A percentile compares a stretch with the other conserved stretches of the same genome.
phyloP scores from a whole-genome alignment of 1,140 invertebrate species.

The Drosophila albomicans region DNA sequence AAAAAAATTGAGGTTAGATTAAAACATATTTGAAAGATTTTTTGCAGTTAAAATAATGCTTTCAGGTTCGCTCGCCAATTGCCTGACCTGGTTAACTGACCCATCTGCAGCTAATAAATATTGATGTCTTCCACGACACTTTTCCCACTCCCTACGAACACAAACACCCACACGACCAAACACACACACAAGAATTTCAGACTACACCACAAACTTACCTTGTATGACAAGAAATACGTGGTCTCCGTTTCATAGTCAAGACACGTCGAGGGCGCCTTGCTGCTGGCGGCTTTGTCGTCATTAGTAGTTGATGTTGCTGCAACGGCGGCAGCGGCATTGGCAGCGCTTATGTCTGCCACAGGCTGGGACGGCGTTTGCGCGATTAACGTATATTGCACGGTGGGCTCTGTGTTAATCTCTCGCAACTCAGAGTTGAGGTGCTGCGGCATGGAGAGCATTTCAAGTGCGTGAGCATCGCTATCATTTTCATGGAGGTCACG shows the following conservation, averaged over 20 bases:
- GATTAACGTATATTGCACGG: constrained; percentile 78
- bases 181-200: constrained; percentile 20
- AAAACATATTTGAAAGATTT: no score
- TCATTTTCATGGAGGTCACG: constrained; percentile 67
- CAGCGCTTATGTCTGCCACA: no score
- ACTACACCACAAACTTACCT: constrained; percentile 86
- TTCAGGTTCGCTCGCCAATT: neutral
- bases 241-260: constrained; percentile 94
- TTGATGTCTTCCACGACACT: constrained; percentile 10
- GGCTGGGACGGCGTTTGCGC: constrained; percentile 47
- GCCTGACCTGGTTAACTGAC: constrained; percentile 1
- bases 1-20: no score
- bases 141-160: neutral
- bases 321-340: constrained; percentile 6
- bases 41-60: neutral
- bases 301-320: constrained; percentile 55
- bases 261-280: constrained; percentile 86
- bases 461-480: constrained; percentile 40
- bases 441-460: constrained; percentile 64
- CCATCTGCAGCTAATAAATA: constrained; percentile 4
- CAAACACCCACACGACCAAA: neutral
- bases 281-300: constrained; percentile 61
- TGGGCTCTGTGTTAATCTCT: constrained; percentile 76
- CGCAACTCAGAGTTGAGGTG: constrained; percentile 37
- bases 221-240: constrained; percentile 94